Evolutionary conservation across 2,797 vertebrate species (phyloP), one percentile per base, ranked within the genome.

Genomic region (Helicolenus hilgendorfi): DNA sequence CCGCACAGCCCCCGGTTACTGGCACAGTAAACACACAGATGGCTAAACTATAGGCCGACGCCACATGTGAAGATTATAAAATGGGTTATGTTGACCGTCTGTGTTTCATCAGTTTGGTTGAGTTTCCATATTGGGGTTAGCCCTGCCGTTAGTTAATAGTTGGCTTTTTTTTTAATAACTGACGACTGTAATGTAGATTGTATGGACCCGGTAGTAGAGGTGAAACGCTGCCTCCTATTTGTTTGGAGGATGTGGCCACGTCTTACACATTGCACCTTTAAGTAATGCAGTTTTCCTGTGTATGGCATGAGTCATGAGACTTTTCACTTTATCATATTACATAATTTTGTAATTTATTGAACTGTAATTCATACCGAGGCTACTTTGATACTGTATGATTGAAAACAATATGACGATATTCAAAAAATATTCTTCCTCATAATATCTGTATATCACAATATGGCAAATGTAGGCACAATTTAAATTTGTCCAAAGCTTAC

Each of bases 101-200:
- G 15, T 45, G 41, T 45, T 45, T 45, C 15, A 45, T 18, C 41
- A 45, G 7, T 45, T 45, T 45, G 15, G 41, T 45, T 18, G 41
- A 45, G 0, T 45, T 45, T 45, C 0, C 15, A 3, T 45, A 45
- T 45, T 45, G 0, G 0, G 38, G 38, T 1, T 45, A 18, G 41
- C 41, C 41, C 15, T 18, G 41, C 41, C 6, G 7, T 45, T 45
- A 45, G 41, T 0, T 45, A 45, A 18, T 45, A 45, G 15, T 7
- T 45, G 41, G 41, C 41, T 45, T 45, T 45, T 1, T 41, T 41
- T 38, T 2, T 13, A 27, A 27, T 27, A 27, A 41, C 5, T 14
- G 2, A 14, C 2, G 5, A 14, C 0, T 41, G 6, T 15, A 1
- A 45, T 45, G 15, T 0, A 45, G 41, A 45, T 45, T 45, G 2